Evolutionary conservation across 1,140 invertebrate species (phyloP).

Genomic region (Nasonia longicornis): DNA sequence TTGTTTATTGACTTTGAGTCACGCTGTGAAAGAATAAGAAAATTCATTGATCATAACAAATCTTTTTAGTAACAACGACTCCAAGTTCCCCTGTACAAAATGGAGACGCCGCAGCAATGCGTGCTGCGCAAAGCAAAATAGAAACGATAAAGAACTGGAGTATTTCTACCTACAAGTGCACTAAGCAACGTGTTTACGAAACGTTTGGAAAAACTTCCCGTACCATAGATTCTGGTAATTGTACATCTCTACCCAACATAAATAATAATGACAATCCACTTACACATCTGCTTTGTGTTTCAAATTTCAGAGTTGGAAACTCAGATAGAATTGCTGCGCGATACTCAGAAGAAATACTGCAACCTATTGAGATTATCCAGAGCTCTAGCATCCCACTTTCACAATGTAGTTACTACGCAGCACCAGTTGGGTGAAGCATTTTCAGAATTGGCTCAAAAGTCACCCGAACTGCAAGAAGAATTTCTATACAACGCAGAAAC

Average conservation of each 20-base stretch:
- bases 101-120: constrained; percentile 74
- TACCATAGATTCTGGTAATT: constrained; percentile 87
- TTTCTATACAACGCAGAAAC: constrained; percentile 97
- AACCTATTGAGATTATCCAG: constrained; percentile 88
- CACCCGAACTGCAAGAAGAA: constrained; percentile 93
- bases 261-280: not conserved
- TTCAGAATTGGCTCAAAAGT: constrained; percentile 93
- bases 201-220: constrained; percentile 93
- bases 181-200: constrained; percentile 93
- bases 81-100: constrained; percentile 72
- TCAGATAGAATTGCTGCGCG: constrained; percentile 90
- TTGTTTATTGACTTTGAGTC: not conserved
- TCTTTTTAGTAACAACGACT: constrained; percentile 51
- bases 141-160: constrained; percentile 95
- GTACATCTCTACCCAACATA: not conserved
- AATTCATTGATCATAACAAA: constrained; percentile 51
- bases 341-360: constrained; percentile 94
- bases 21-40: not conserved
- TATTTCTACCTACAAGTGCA: constrained; percentile 97
- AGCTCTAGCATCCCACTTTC: constrained; percentile 88
- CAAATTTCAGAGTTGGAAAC: constrained; percentile 84
- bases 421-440: constrained; percentile 90
- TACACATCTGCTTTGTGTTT: not conserved
- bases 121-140: constrained; percentile 80
- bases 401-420: constrained; percentile 89